These are phyloP conservation scores for Orthonevra nobilis DNA, from an alignment of 2,888 invertebrate genomes.

Conservation along the genomic window DNA sequence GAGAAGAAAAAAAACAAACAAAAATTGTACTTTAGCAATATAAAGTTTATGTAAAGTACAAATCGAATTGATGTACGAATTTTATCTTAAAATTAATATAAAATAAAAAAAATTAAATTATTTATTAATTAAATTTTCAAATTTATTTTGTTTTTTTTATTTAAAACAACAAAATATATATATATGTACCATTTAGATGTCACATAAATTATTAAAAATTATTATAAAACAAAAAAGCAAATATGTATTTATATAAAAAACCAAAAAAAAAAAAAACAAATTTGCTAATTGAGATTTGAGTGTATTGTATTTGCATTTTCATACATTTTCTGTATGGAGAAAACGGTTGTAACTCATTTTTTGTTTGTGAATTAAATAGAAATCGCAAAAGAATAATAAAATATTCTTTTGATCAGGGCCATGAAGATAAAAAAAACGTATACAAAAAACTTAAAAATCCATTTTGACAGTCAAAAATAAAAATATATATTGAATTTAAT, in stretches of 20 bases:
- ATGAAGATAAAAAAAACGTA: slow-evolving; percentile 3
- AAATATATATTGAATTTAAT: background rate
- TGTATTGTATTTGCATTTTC: slow-evolving; percentile 27
- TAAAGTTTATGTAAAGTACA: slow-evolving; percentile 35
- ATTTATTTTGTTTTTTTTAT: slow-evolving; percentile 30
- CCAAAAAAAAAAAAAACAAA: background rate
- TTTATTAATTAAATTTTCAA: slow-evolving; percentile 15
- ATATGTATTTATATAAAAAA: background rate
- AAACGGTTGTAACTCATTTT: slow-evolving; percentile 42
- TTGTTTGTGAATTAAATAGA: slow-evolving; percentile 1
- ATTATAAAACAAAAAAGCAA: background rate
- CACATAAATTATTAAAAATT: slow-evolving; percentile 13
- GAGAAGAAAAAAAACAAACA: background rate
- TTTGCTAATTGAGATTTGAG: slow-evolving; percentile 12
- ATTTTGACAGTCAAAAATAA: background rate
- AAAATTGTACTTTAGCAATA: slow-evolving; percentile 48
- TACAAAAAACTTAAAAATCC: background rate
- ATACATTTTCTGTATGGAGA: slow-evolving; percentile 30
- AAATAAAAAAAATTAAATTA: slow-evolving; percentile 18
- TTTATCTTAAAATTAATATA: slow-evolving; percentile 59
- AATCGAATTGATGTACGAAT: slow-evolving; percentile 71
- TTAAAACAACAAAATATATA: slow-evolving; percentile 19
- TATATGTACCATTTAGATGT: slow-evolving; percentile 36
- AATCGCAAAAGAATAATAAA: background rate
- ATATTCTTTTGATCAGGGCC: slow-evolving; percentile 7